Percentiles rank a stretch among this genome's conserved stretches.
phyloP scores from a whole-genome alignment of 2,113 vertebrate genomes.

The Cyprinodon variegatus region DNA sequence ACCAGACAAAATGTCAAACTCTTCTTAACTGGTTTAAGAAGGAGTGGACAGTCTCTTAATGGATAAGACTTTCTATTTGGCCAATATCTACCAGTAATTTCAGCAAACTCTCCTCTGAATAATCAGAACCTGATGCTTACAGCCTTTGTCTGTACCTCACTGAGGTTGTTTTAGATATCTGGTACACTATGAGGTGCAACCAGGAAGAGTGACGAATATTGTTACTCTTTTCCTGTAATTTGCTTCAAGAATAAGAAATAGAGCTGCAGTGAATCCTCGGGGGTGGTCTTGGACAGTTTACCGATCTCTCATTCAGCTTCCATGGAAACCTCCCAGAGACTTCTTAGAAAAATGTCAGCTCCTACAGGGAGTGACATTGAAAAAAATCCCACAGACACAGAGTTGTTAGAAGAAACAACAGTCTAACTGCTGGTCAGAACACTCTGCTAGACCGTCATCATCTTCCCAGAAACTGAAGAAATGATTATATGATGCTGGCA shows the following conservation, averaged over 20 bases:
- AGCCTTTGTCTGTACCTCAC: neutral
- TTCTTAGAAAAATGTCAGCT: constrained; percentile 51
- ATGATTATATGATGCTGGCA: neutral
- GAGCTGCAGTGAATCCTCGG: neutral
- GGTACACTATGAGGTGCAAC: neutral
- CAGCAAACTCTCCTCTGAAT: neutral
- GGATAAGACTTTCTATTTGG: neutral
- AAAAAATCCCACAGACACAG: neutral
- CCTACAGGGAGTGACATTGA: constrained; percentile 19
- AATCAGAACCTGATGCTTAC: neutral
- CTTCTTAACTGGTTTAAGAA: neutral
- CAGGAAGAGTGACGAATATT: neutral
- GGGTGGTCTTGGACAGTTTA: constrained; percentile 13
- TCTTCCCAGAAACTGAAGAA: constrained; percentile 38
- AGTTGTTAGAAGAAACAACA: neutral
- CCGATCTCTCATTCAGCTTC: constrained; percentile 36
- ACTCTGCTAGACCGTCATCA: neutral
- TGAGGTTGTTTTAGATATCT: neutral
- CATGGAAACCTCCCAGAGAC: constrained; percentile 5
- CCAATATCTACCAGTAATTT: neutral
- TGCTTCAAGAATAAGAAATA: constrained; percentile 12
- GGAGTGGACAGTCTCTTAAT: neutral
- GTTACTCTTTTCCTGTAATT: constrained; percentile 27
- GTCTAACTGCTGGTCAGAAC: neutral
- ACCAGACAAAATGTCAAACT: neutral